Conservation (phyloP, 2,113 vertebrate species). For the Stercorarius parasiticus region DNA sequence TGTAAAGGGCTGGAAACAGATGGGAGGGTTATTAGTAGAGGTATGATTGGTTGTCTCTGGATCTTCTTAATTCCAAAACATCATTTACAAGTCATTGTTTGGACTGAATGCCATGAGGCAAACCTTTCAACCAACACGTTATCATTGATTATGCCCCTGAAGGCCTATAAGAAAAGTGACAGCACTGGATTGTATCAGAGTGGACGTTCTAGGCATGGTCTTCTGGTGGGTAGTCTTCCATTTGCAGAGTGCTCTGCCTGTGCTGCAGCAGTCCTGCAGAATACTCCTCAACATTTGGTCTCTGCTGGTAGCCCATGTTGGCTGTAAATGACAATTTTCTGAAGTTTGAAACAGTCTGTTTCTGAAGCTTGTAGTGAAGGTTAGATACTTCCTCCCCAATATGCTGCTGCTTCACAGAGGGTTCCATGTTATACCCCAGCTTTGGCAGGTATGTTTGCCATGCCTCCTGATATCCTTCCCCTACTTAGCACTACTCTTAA, state of each 20-base stretch:
- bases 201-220: background rate
- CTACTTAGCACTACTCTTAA: background rate
- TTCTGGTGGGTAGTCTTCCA: background rate
- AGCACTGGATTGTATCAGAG: background rate
- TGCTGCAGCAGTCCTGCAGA: background rate
- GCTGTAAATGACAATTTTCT: background rate
- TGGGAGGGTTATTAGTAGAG: background rate
- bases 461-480: background rate
- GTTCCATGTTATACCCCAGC: rapidly evolving
- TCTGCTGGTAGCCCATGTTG: background rate
- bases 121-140: background rate
- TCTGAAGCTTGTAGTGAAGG: background rate
- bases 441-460: background rate
- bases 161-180: background rate
- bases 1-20: background rate
- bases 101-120: background rate
- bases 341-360: background rate
- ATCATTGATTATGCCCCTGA: background rate
- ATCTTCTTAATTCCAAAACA: background rate
- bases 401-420: background rate
- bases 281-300: background rate
- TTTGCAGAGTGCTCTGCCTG: background rate
- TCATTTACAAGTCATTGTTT: background rate
- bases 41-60: background rate
- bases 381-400: background rate